Conservation (phyloP, 2,113 vertebrate genomes). For the Pygoscelis adeliae region DNA sequence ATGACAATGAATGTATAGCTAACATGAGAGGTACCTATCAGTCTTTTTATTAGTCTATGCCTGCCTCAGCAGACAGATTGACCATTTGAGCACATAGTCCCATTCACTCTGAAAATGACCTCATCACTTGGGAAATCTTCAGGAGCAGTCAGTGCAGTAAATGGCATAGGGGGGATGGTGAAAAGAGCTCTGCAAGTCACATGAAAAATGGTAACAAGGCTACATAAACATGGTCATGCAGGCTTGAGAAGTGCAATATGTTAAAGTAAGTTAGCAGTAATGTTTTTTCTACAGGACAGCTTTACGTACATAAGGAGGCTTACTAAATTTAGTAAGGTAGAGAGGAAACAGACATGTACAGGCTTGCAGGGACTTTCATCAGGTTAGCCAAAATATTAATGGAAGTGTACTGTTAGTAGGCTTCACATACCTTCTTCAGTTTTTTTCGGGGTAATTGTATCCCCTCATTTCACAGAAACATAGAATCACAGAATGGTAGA, state of each 20-base stretch:
- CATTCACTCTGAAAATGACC: background rate
- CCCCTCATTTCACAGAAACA: background rate
- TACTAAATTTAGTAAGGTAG: slow-evolving; percentile 35
- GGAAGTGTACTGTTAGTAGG: background rate
- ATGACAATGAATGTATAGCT: background rate
- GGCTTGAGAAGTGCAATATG: slow-evolving; percentile 46
- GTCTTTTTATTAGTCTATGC: background rate
- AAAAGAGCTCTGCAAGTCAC: background rate
- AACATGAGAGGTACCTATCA: background rate
- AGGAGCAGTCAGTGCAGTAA: background rate
- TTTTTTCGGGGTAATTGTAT: background rate
- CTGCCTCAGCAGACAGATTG: background rate
- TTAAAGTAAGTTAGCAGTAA: slow-evolving; percentile 39
- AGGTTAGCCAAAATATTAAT: slow-evolving; percentile 46
- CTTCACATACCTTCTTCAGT: background rate
- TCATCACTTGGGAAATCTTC: background rate
- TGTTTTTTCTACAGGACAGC: slow-evolving; percentile 41
- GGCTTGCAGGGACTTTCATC: slow-evolving; percentile 3
- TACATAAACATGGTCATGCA: slow-evolving; percentile 1
- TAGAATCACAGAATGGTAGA: background rate
- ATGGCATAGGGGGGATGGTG: background rate
- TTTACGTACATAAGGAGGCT: slow-evolving; percentile 27
- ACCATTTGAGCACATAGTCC: background rate
- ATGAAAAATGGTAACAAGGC: slow-evolving; percentile 28
- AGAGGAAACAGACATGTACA: background rate